Percentiles rank a stretch among this genome's conserved stretches.
These are phyloP conservation scores for Alviniconcha marisindica DNA, from an alignment of 1,140 invertebrate species.

Conservation along the genomic window DNA sequence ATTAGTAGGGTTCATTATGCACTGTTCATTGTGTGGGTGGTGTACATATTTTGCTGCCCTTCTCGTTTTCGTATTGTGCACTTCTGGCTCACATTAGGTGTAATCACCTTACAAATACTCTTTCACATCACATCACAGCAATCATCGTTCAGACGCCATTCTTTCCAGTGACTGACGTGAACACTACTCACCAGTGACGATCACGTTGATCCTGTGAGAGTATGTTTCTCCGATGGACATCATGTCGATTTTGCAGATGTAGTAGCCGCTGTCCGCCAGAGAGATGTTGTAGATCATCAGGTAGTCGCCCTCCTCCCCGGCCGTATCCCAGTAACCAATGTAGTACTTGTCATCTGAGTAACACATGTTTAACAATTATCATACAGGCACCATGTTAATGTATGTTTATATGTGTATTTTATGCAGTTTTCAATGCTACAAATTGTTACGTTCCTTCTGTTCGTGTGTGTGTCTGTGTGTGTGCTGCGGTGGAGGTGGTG, in stretches of 20 bases:
- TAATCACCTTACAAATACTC: neutral
- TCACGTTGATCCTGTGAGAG: slow-evolving; percentile 7
- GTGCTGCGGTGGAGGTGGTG: too few species aligned
- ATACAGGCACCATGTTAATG: too few species aligned
- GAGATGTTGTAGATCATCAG: neutral
- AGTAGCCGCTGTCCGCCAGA: neutral
- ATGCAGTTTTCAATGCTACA: too few species aligned
- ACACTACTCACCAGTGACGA: slow-evolving; percentile 27
- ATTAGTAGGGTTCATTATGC: too few species aligned
- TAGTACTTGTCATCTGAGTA: neutral
- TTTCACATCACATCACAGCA: neutral
- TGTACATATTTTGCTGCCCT: too few species aligned
- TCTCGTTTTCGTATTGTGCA: neutral
- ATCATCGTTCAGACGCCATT: too few species aligned
- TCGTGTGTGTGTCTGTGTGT: too few species aligned
- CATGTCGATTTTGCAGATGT: slow-evolving; percentile 7
- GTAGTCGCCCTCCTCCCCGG: neutral
- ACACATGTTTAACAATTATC: too few species aligned
- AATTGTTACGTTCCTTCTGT: too few species aligned
- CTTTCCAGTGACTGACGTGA: neutral
- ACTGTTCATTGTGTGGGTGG: neutral
- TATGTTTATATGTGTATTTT: too few species aligned
- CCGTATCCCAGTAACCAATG: too few species aligned
- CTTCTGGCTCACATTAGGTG: neutral
- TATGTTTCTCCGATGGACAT: neutral